These are phyloP conservation scores for Euthynnus affinis DNA, from an alignment of 2,797 vertebrate species.

Conservation along the genomic window DNA sequence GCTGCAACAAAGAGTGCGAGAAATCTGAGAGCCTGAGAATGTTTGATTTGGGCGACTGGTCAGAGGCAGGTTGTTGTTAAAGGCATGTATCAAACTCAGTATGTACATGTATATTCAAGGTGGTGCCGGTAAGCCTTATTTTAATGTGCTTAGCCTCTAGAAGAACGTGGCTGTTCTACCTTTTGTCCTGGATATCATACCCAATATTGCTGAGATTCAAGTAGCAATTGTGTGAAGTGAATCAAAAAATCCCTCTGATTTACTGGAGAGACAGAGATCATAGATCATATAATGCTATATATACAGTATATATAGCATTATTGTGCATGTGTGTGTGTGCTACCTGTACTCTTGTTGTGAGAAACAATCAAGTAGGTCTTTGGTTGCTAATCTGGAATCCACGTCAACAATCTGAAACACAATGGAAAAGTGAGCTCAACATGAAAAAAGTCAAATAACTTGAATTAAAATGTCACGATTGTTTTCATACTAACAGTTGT, in stretches of 20 bases:
- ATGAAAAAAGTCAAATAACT: neutral
- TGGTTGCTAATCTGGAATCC: slow-evolving; percentile 62
- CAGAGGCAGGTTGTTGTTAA: neutral
- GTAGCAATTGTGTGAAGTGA: neutral
- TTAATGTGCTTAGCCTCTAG: neutral
- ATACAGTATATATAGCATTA: neutral
- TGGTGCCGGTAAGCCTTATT: neutral
- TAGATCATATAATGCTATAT: neutral
- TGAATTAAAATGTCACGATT: neutral
- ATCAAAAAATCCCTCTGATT: neutral
- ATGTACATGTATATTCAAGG: neutral
- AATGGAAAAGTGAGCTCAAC: slow-evolving; percentile 2
- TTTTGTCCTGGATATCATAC: neutral
- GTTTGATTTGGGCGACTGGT: slow-evolving; percentile 17
- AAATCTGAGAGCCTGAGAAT: slow-evolving; percentile 19
- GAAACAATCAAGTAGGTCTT: slow-evolving; percentile 71
- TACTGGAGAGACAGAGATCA: too few species aligned
- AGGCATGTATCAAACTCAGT: neutral
- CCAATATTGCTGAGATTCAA: neutral
- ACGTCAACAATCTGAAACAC: slow-evolving; percentile 70
- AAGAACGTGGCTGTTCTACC: neutral
- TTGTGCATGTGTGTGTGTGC: neutral
- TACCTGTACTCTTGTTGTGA: slow-evolving; percentile 79
- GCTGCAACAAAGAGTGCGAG: slow-evolving; percentile 33
- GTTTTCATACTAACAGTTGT: slow-evolving; percentile 1